phyloP scores from a whole-genome alignment of 1,140 invertebrate species.

The Pogonomyrmex californicus region DNA sequence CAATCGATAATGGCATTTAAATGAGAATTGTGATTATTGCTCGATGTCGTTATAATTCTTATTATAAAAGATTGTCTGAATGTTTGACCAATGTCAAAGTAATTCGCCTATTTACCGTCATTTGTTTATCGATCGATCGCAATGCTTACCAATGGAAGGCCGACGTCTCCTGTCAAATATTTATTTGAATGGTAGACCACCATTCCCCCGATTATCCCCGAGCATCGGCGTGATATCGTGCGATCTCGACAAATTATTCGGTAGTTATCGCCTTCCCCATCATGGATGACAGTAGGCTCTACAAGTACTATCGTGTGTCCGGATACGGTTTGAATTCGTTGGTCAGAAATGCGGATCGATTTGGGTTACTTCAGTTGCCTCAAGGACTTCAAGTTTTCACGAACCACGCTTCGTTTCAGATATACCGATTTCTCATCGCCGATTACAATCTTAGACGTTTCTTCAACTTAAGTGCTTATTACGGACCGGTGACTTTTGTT shows the following conservation, averaged over 20 bases:
- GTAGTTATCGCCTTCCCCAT: slow-evolving; percentile 34
- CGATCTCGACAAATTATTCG: slow-evolving; percentile 66
- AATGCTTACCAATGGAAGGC: neutral
- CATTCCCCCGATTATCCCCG: slow-evolving; percentile 1
- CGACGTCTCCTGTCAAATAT: slow-evolving; percentile 59
- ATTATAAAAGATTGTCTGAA: neutral
- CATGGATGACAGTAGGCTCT: slow-evolving; percentile 74
- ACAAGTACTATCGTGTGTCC: slow-evolving; percentile 73
- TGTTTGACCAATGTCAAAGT: slow-evolving; percentile 55
- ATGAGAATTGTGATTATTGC: slow-evolving; percentile 16
- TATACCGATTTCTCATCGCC: slow-evolving; percentile 75
- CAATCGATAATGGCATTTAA: neutral
- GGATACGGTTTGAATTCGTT: slow-evolving; percentile 66
- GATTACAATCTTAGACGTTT: slow-evolving; percentile 76
- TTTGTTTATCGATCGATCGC: slow-evolving; percentile 63
- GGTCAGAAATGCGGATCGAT: slow-evolving; percentile 61
- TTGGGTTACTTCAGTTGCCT: neutral
- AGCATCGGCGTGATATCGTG: slow-evolving; percentile 58
- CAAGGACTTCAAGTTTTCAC: neutral
- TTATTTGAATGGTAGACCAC: slow-evolving; percentile 39
- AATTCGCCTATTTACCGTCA: slow-evolving; percentile 66
- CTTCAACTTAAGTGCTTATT: slow-evolving; percentile 73
- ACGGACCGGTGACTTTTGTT: slow-evolving; percentile 76
- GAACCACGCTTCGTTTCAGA: slow-evolving; percentile 68
- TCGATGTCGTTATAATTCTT: slow-evolving; percentile 39